These are phyloP conservation scores for Eulemur coronatus DNA, from an alignment of 2,797 vertebrate species.

Conservation along the genomic window DNA sequence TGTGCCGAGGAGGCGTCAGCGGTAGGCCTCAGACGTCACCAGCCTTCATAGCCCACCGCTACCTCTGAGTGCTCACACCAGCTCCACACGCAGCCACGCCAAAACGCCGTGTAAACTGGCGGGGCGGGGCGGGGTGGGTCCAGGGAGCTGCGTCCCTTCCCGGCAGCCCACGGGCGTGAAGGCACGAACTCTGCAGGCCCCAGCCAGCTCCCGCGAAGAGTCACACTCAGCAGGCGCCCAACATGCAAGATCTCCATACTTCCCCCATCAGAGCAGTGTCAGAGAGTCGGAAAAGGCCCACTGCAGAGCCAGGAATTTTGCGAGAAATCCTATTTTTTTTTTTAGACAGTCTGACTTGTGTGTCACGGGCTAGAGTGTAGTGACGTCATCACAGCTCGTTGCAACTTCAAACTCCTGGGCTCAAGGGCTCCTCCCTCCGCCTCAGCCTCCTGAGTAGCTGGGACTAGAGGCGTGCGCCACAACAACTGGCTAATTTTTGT, in stretches of 20 bases:
- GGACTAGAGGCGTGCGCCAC: no score
- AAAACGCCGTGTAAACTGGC: accelerated
- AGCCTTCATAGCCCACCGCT: accelerated
- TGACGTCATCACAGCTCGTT: no score
- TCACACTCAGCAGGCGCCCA: background rate
- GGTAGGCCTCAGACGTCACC: background rate
- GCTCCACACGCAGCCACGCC: accelerated
- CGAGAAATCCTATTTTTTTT: background rate
- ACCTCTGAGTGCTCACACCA: background rate
- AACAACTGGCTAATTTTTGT: no score
- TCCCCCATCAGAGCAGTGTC: background rate
- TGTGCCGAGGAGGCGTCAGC: accelerated
- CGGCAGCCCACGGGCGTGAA: background rate
- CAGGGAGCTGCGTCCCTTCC: background rate
- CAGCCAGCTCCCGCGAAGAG: background rate
- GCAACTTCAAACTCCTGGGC: no score
- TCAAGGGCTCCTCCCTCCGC: no score
- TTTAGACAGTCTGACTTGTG: no score
- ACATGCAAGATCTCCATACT: no score
- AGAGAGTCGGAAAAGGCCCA: background rate
- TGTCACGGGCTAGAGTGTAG: no score
- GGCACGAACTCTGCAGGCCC: background rate
- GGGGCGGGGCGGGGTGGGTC: no score
- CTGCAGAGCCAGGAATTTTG: background rate
- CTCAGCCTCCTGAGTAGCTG: no score